A percentile compares a stretch with the other conserved stretches of the same genome.
phyloP scores from a whole-genome alignment of 2,113 vertebrate genomes.

The Ia io region DNA sequence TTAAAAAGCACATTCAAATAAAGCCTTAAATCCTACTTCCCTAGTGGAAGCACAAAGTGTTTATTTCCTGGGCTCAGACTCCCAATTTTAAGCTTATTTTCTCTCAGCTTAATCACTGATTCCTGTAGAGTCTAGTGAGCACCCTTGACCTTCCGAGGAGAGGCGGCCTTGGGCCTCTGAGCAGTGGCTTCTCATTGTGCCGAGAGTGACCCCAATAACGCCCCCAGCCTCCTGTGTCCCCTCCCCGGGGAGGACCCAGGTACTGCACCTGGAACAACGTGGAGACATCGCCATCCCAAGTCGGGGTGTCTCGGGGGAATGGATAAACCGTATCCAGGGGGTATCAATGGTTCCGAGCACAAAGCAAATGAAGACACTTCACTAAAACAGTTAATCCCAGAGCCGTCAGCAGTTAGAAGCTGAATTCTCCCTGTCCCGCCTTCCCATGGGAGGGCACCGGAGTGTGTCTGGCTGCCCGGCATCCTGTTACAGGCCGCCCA shows the following conservation, averaged over 20 bases:
- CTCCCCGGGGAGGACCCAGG: background rate
- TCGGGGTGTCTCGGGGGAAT: background rate
- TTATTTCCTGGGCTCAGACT: background rate
- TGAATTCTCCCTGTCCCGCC: constrained; percentile 13
- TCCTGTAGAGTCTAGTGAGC: background rate
- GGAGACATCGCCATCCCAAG: background rate
- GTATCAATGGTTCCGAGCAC: background rate
- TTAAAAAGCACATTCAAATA: constrained; percentile 9
- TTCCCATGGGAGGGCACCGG: constrained; percentile 34
- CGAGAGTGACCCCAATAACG: background rate
- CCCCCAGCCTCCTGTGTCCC: background rate
- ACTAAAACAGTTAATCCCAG: constrained; percentile 26
- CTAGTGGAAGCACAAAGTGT: background rate
- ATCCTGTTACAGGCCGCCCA: constrained; percentile 36
- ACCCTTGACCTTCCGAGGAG: background rate
- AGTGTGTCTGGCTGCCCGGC: constrained; percentile 24
- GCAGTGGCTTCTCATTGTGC: background rate
- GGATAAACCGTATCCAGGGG: background rate
- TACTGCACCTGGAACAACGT: background rate
- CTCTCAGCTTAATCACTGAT: background rate
- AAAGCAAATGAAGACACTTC: constrained; percentile 30
- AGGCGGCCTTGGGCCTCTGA: no score
- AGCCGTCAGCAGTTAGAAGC: constrained; percentile 10
- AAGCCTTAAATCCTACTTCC: background rate
- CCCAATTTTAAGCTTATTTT: background rate